Evolutionary conservation across 2,888 invertebrate genomes (phyloP), one percentile per base, ranked within the genome.

Genomic region (Ectropis crepuscularia): DNA sequence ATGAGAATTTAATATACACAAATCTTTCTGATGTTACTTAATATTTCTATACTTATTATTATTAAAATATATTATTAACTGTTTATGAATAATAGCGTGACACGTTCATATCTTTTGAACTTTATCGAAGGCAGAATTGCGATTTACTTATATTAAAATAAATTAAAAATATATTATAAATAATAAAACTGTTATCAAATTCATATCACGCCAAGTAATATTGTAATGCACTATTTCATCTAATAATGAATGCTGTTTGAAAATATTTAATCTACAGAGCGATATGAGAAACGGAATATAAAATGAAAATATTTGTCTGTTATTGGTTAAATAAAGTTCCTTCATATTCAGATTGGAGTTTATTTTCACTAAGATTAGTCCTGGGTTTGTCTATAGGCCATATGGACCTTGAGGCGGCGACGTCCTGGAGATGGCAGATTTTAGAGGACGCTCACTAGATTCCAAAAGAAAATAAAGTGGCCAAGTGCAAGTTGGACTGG

Each of bases 251-350:
- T 79, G 77, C 82, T 80, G 77, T 81, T 84, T 76, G 73, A 75
- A 80, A 78, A 78, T 78, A 74, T 73, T 77, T 75, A 61, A 65
- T 75, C 74, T 74, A 76, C 75, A 75, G 80, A 71, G 72, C 72
- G 71, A 72, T 75, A 76, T 77, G 75, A 78, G 76, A 81, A 74
- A 81, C 83, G 76, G 72, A 80, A 53, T 65, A 78, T 82, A 81
- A 74, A 74, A 63, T 83, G 69, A 80, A 78, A 76, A 78, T 61
- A 65, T 60, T 79, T 87, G 85, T 88, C 87, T 86, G 82, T 87
- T 88, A 87, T 85, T 88, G 87, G 85, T 87, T 85, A 87, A 92
- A 89, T 92, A 92, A 92, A 92, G 90, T 90, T 92, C 90, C 92
- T 90, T 90, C 88, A 78, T 86, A 88, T 83, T 84, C 79, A 50